Evolutionary conservation across 2,888 invertebrate genomes (phyloP).

Genomic region (Drosophila ustulata): DNA sequence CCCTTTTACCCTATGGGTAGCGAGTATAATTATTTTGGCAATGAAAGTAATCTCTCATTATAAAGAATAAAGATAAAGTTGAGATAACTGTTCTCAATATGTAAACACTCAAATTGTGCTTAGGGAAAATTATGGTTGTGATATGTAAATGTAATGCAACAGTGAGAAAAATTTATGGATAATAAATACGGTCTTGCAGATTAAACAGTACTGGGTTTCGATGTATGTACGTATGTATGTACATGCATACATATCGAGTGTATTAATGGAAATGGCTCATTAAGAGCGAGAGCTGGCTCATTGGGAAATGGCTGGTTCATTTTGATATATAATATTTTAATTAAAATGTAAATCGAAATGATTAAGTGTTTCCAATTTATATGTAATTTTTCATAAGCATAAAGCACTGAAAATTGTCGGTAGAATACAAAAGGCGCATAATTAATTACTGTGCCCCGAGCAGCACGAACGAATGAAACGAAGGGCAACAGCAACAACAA

Average conservation of each 20-base stretch:
- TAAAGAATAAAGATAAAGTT: too few relatives aligned
- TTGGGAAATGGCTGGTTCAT: constrained; percentile 29
- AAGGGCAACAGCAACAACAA: constrained; percentile 44
- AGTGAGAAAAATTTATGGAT: background rate
- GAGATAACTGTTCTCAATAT: background rate
- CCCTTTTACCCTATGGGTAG: too few relatives aligned
- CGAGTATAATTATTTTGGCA: too few relatives aligned
- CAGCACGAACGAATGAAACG: constrained; percentile 56
- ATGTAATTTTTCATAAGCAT: constrained; percentile 80
- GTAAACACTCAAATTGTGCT: background rate
- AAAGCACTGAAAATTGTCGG: constrained; percentile 80
- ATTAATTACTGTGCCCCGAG: constrained; percentile 81
- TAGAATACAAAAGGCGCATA: constrained; percentile 78
- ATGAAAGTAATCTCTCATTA: too few relatives aligned
- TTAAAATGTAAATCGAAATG: constrained; percentile 82
- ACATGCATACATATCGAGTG: constrained; percentile 7
- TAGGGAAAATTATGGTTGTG: background rate
- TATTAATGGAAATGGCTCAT: constrained; percentile 45
- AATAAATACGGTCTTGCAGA: constrained; percentile 4
- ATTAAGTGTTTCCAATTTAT: constrained; percentile 79
- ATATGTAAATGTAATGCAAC: background rate
- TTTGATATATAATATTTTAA: constrained; percentile 80
- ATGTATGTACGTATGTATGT: background rate
- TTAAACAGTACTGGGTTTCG: constrained; percentile 11
- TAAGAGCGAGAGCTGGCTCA: constrained; percentile 19